phyloP scores from a whole-genome alignment of 2,797 vertebrate species.

The Scolopax bukidnonensis region DNA sequence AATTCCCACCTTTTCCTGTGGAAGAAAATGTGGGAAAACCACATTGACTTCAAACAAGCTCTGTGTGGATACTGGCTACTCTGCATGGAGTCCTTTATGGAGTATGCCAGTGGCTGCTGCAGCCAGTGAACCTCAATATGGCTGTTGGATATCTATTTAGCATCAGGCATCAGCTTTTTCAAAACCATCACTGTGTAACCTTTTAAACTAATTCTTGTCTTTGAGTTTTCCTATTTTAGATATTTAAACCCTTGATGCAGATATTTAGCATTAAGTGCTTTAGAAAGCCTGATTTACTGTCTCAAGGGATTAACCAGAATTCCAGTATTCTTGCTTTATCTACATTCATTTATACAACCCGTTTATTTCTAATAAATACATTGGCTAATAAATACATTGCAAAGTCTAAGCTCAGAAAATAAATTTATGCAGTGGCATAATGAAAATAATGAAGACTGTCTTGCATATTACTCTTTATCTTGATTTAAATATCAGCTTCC shows the following conservation, averaged over 20 bases:
- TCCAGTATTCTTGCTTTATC: constrained; percentile 57
- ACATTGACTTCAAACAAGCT: constrained; percentile 25
- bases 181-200: constrained; percentile 11
- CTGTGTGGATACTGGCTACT: background rate
- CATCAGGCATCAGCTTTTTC: constrained; percentile 51
- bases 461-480: background rate
- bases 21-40: background rate
- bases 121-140: constrained; percentile 53
- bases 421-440: constrained; percentile 53
- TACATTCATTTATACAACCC: constrained; percentile 49
- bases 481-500: constrained; percentile 33
- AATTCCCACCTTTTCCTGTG: constrained; percentile 51
- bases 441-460: constrained; percentile 54
- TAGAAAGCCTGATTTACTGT: constrained; percentile 65
- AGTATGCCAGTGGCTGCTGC: constrained; percentile 29
- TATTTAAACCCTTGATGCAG: constrained; percentile 69
- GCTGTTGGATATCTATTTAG: constrained; percentile 65
- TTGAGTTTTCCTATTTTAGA: constrained; percentile 64
- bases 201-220: constrained; percentile 71
- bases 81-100: background rate
- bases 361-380: constrained; percentile 62
- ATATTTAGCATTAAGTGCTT: constrained; percentile 63
- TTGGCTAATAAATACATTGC: constrained; percentile 50
- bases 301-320: constrained; percentile 53
- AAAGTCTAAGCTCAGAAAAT: constrained; percentile 38